Evolutionary conservation across 2,888 invertebrate genomes (phyloP).

Genomic region (Pemphredon lugubris): DNA sequence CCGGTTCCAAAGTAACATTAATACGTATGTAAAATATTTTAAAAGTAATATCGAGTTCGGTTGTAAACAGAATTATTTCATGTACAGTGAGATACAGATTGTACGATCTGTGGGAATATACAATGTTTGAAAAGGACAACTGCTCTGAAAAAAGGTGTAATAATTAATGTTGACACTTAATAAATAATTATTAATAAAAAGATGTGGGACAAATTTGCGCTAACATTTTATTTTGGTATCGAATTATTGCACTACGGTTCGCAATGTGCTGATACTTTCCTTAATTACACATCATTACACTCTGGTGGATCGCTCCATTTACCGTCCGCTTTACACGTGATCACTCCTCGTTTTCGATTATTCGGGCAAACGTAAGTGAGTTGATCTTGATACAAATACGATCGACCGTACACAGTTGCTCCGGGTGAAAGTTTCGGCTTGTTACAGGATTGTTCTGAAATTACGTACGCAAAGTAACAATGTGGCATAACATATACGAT

Average conservation of each 20-base stretch:
- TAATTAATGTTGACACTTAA: constrained; percentile 34
- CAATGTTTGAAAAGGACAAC: too few relatives aligned
- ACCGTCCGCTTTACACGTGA: constrained; percentile 79
- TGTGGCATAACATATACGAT: neutral
- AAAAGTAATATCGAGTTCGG: constrained; percentile 5
- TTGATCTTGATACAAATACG: constrained; percentile 82
- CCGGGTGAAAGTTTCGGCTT: constrained; percentile 80
- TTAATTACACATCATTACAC: constrained; percentile 48
- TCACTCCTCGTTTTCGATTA: constrained; percentile 57
- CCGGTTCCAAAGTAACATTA: constrained; percentile 11
- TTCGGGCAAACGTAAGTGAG: constrained; percentile 74
- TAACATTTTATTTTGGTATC: too few relatives aligned
- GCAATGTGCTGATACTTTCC: neutral
- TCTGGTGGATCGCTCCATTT: constrained; percentile 68
- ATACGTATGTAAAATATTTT: constrained; percentile 4
- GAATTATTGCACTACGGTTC: too few relatives aligned
- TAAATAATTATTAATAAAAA: constrained; percentile 32
- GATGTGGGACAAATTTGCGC: too few relatives aligned
- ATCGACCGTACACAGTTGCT: constrained; percentile 81
- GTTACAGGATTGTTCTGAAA: constrained; percentile 82
- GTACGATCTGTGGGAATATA: constrained; percentile 4
- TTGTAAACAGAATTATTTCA: constrained; percentile 11
- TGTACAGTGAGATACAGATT: constrained; percentile 31
- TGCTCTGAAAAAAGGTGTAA: constrained; percentile 28
- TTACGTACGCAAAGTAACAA: constrained; percentile 14